Evolutionary conservation across 1,140 invertebrate species (phyloP).

Genomic region (Drosophila gunungcola): DNA sequence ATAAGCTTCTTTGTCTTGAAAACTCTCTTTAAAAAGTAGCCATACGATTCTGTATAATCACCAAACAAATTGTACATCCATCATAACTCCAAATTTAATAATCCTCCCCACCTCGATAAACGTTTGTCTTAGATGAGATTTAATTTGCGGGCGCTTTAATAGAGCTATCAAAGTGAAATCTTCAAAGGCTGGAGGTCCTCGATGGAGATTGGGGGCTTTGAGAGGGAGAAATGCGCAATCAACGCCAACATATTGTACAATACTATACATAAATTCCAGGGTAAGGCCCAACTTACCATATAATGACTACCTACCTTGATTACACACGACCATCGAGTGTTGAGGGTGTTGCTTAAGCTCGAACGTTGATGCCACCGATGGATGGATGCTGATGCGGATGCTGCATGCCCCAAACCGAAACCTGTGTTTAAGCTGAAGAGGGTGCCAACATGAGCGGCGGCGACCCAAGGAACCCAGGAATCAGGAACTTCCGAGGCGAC

Average conservation of each 20-base stretch:
- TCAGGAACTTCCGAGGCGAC: background rate
- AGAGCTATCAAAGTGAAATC: slow-evolving; percentile 67
- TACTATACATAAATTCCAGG: slow-evolving; percentile 67
- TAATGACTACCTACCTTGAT: slow-evolving; percentile 82
- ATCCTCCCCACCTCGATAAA: background rate
- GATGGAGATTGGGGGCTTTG: no score
- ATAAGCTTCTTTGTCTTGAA: no score
- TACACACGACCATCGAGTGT: slow-evolving; percentile 55
- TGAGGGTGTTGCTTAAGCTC: slow-evolving; percentile 60
- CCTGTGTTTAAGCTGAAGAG: slow-evolving; percentile 79
- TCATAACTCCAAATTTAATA: background rate
- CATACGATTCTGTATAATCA: background rate
- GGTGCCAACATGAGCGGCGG: slow-evolving; percentile 64
- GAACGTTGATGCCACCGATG: slow-evolving; percentile 1
- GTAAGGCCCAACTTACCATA: slow-evolving; percentile 71
- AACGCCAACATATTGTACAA: slow-evolving; percentile 60
- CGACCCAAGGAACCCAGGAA: slow-evolving; percentile 19
- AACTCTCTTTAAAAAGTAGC: background rate
- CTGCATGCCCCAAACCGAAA: slow-evolving; percentile 43
- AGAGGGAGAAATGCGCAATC: slow-evolving; percentile 36
- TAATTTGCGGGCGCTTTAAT: slow-evolving; percentile 44
- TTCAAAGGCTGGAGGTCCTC: background rate
- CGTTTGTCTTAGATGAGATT: slow-evolving; percentile 37
- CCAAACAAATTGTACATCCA: background rate
- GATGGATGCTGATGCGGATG: slow-evolving; percentile 19